Conservation (phyloP, 64 coral and sea anemone genomes). For the Stichodactyla helianthus region DNA sequence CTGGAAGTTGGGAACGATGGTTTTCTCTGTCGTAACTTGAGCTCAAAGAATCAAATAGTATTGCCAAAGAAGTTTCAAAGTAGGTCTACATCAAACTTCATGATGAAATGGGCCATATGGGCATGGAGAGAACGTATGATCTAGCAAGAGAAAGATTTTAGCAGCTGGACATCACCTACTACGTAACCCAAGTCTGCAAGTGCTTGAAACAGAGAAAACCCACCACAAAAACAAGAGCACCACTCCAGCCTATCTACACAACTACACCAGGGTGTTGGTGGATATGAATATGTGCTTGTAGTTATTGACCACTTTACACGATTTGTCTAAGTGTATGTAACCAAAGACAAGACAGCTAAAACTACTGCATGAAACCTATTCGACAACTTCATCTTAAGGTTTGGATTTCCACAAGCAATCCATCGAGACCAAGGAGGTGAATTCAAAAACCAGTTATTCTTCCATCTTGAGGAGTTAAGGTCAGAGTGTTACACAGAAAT, state of each 20-base stretch:
- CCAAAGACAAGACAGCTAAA: constrained; percentile 31
- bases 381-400: constrained; percentile 25
- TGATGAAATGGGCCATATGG: background rate
- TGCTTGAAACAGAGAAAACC: constrained; percentile 17
- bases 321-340: background rate
- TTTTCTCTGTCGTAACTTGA: too few species aligned
- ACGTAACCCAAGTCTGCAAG: background rate
- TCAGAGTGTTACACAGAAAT: constrained; percentile 41
- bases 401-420: constrained; percentile 28
- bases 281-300: constrained; percentile 13
- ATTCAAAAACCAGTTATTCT: constrained; percentile 6
- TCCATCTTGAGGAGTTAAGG: background rate
- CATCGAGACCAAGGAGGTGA: constrained; percentile 6
- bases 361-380: constrained; percentile 33
- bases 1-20: too few species aligned
- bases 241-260: constrained; percentile 17
- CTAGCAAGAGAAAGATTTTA: constrained; percentile 21
- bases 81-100: background rate
- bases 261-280: constrained; percentile 19
- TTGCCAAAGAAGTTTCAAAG: too few species aligned
- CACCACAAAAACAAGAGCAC: background rate
- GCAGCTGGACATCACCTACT: constrained; percentile 6
- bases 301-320: background rate
- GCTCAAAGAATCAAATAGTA: too few species aligned
- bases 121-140: background rate